Conservation (phyloP, 2,888 invertebrate genomes). For the Prenolepis imparis region DNA sequence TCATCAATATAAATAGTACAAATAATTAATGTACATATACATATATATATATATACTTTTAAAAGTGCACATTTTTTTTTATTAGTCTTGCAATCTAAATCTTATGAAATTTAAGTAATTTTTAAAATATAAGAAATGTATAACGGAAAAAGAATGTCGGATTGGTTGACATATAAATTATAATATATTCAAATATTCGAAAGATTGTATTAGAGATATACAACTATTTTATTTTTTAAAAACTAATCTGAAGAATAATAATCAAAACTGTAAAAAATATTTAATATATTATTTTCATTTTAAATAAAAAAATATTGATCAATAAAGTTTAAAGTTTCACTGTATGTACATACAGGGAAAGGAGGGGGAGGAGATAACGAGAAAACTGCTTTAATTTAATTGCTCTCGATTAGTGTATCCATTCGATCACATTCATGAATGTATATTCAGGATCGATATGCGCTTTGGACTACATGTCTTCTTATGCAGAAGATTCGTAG, state of each 20-base stretch:
- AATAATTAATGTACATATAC: background rate
- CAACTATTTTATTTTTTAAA: background rate
- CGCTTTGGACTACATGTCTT: slow-evolving; percentile 42
- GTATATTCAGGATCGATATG: slow-evolving; percentile 21
- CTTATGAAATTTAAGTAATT: too few species aligned
- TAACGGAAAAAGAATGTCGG: too few species aligned
- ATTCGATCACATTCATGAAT: slow-evolving; percentile 1
- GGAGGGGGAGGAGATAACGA: too few species aligned
- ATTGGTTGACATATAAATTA: slow-evolving; percentile 1
- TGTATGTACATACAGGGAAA: background rate
- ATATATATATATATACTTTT: background rate
- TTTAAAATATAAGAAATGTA: too few species aligned
- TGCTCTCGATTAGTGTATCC: background rate
- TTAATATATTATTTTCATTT: slow-evolving; percentile 3
- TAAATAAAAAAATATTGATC: background rate
- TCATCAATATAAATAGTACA: background rate
- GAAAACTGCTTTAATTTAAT: background rate
- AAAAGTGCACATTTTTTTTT: too few species aligned
- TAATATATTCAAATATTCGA: background rate
- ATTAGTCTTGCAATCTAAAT: too few species aligned
- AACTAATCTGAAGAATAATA: background rate
- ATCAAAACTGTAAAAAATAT: background rate
- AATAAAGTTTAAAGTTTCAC: background rate
- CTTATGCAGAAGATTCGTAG: slow-evolving; percentile 62
- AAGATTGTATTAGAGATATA: background rate